Base-by-base conservation (phyloP, 2,888 invertebrate genomes). In the Antitype chi region DNA sequence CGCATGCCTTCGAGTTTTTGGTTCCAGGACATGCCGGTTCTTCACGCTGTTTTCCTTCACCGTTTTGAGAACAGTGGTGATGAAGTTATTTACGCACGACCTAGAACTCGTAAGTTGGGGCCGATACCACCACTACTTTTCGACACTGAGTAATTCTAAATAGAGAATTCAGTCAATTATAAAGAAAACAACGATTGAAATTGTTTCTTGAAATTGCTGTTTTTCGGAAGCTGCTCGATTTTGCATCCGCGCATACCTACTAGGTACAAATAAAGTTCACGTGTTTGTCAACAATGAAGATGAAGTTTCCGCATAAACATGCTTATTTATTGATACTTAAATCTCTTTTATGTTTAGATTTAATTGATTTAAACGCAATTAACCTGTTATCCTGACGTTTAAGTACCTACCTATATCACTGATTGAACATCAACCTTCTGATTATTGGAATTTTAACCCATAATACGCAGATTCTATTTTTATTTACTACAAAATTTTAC, bases 311-410 rank as follows among this genome's bases (percentile, higher is more conserved):
- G 74, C 32, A 60, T 60, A 66, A 53, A 70, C 70, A 69, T 60
- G 71, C n/a, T 68, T 70, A 53, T 74, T 71, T 74, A 84, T 72
- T 64, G 77, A 71, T 38, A 69, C 13, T 83, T 69, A 84, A 84
- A 78, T 78, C 53, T 81, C 20, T 85, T 74, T 76, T 62, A 70
- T 68, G 85, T 59, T 60, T 20, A 28, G 57, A 66, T 85, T 85
- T 84, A 85, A 85, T 83, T 77, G 70, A 82, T 82, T 76, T 68
- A 62, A 57, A 62, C 57, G 81, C 57, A 82, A 85, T 80, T 82
- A 84, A 66, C 43, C 59, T 71, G 75, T 81, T 83, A 70, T 57
- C 70, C 38, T 70, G 55, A 38, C 63, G 49, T 72, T 80, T 66
- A 57, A 57, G 28, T 82, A 80, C 70, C 55, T 67, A 78, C 53